Evolutionary conservation across 2,888 invertebrate species (phyloP).

Genomic region (Dastarcus helophoroides): DNA sequence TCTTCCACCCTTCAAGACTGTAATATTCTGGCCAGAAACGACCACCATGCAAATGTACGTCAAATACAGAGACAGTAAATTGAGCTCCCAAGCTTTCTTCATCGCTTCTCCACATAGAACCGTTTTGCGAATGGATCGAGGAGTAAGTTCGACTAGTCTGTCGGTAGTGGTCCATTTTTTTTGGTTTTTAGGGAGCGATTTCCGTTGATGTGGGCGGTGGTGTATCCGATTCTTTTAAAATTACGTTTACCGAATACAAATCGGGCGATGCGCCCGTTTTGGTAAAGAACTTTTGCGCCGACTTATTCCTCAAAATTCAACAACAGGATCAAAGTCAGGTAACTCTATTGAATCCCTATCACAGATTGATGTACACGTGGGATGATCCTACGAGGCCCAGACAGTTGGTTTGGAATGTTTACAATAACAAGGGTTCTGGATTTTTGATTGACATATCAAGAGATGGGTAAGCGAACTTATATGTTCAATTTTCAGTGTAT

Average conservation of each 20-base stretch:
- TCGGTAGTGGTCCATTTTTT: neutral
- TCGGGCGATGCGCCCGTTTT: constrained; percentile 71
- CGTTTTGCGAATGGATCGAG: constrained; percentile 72
- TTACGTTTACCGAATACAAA: constrained; percentile 63
- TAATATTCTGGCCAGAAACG: constrained; percentile 73
- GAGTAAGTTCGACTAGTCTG: constrained; percentile 42
- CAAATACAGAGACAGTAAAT: constrained; percentile 62
- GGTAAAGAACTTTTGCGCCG: constrained; percentile 74
- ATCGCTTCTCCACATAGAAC: constrained; percentile 59
- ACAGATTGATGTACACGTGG: constrained; percentile 73
- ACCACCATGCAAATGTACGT: constrained; percentile 71
- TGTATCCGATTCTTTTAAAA: constrained; percentile 57
- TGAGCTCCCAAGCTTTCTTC: constrained; percentile 66
- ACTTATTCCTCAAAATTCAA: constrained; percentile 67
- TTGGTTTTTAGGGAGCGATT: constrained; percentile 48
- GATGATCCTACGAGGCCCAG: constrained; percentile 68
- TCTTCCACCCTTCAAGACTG: constrained; percentile 54
- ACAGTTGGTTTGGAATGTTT: constrained; percentile 69
- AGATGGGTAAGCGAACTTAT: constrained; percentile 42
- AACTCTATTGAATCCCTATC: constrained; percentile 62
- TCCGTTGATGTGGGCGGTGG: constrained; percentile 65
- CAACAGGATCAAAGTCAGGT: constrained; percentile 53
- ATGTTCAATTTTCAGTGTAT: neutral
- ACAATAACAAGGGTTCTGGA: constrained; percentile 64
- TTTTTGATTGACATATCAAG: constrained; percentile 60